Percentiles rank a stretch among this genome's conserved stretches.
Evolutionary conservation across 1,140 invertebrate species (phyloP).

Genomic region (Theocolax elegans): DNA sequence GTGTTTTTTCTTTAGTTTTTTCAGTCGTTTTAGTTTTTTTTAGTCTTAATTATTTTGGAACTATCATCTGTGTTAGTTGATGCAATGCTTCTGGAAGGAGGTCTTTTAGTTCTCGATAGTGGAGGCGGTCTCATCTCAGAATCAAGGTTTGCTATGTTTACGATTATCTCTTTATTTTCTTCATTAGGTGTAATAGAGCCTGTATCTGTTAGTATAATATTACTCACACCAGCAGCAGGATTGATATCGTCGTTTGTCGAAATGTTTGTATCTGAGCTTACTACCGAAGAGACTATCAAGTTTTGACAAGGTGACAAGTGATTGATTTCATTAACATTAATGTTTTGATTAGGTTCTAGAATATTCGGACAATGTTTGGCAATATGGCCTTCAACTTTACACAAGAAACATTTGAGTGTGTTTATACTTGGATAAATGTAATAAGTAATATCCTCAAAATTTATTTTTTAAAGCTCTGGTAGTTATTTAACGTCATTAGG

Average conservation of each 20-base stretch:
- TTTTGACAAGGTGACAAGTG: not conserved
- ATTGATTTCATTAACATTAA: not conserved
- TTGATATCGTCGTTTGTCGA: not conserved
- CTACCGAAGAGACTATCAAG: not conserved
- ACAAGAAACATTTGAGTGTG: not conserved
- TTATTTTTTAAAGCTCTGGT: not conserved
- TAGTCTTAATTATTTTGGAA: not conserved
- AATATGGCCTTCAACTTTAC: not conserved
- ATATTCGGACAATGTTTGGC: not conserved
- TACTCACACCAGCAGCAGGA: not conserved
- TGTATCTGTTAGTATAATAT: not conserved
- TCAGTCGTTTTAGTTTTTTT: not conserved
- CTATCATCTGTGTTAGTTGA: not conserved
- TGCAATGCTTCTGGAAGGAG: not conserved
- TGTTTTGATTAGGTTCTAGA: not conserved
- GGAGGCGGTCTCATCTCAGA: too few relatives aligned
- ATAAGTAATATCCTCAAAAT: not conserved
- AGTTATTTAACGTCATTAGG: not conserved
- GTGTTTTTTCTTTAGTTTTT: not conserved
- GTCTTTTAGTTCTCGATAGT: not conserved
- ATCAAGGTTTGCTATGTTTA: too few relatives aligned
- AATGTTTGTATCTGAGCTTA: not conserved
- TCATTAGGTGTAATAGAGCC: not conserved
- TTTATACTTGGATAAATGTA: not conserved
- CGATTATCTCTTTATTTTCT: not conserved